Percentiles rank a stretch among this genome's conserved stretches.
Evolutionary conservation across 2,888 invertebrate species (phyloP).

Genomic region (Parnassius glacialis): DNA sequence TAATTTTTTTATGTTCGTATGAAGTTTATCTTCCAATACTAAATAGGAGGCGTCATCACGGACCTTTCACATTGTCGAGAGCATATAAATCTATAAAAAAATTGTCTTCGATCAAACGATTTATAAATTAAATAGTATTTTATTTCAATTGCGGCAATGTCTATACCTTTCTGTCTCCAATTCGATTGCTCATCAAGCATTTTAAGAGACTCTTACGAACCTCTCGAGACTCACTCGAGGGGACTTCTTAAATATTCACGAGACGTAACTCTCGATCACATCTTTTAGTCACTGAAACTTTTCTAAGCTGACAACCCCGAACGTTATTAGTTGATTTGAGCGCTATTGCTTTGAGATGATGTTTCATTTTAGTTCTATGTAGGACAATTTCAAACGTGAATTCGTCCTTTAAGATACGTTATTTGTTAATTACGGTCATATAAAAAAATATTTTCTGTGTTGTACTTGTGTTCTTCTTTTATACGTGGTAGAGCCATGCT

Average conservation of each 20-base stretch:
- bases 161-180: constrained; percentile 40
- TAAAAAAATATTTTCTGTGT: too few relatives aligned
- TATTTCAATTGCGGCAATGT: constrained; percentile 32
- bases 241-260: constrained; percentile 72
- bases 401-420: too few relatives aligned
- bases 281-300: constrained; percentile 55
- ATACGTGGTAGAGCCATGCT: too few relatives aligned
- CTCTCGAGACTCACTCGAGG: constrained; percentile 64
- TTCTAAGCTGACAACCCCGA: constrained; percentile 40
- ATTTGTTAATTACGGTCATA: too few relatives aligned
- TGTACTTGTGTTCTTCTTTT: too few relatives aligned
- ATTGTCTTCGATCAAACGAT: not conserved
- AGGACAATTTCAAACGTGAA: too few relatives aligned
- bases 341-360: constrained; percentile 28
- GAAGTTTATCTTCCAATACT: too few relatives aligned
- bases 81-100: too few relatives aligned
- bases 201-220: constrained; percentile 61
- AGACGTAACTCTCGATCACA: constrained; percentile 61
- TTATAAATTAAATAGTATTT: constrained; percentile 26
- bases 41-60: too few relatives aligned
- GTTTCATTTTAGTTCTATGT: constrained; percentile 17
- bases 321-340: constrained; percentile 47
- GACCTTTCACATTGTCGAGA: too few relatives aligned
- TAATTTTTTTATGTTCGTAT: too few relatives aligned
- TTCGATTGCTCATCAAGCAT: constrained; percentile 70